Evolutionary conservation across 92 coral and sea anemone genomes (phyloP).

Genomic region (Montipora capitata): DNA sequence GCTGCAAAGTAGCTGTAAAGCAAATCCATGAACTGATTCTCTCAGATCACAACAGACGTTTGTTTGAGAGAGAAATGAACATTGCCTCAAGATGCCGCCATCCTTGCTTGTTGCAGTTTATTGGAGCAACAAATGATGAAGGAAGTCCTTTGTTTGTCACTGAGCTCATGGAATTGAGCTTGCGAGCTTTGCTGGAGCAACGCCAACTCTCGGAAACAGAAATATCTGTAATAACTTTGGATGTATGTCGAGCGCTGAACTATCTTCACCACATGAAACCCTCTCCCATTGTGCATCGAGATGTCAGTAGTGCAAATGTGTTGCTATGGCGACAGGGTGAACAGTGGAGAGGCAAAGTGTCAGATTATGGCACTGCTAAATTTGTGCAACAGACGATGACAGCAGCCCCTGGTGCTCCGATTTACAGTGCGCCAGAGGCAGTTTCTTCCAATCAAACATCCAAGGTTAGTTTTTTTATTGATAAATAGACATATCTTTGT

Average conservation of each 20-base stretch:
- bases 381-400: constrained; percentile 77
- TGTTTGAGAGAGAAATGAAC: constrained; percentile 80
- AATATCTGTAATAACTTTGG: constrained; percentile 42
- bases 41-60: constrained; percentile 64
- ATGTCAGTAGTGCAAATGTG: constrained; percentile 81
- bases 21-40: constrained; percentile 60
- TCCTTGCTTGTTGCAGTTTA: constrained; percentile 73
- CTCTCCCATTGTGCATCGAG: constrained; percentile 74
- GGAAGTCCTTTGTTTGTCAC: constrained; percentile 56
- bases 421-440: constrained; percentile 75
- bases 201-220: constrained; percentile 52
- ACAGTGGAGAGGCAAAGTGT: constrained; percentile 71
- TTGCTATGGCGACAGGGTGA: constrained; percentile 66
- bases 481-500: background rate
- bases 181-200: constrained; percentile 49
- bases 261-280: constrained; percentile 75
- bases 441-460: constrained; percentile 51
- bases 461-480: constrained; percentile 35
- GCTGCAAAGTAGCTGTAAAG: constrained; percentile 79
- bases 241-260: constrained; percentile 68
- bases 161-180: constrained; percentile 64
- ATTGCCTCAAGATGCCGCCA: constrained; percentile 84
- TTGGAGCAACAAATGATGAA: constrained; percentile 71
- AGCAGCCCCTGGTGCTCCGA: constrained; percentile 73
- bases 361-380: constrained; percentile 82